Evolutionary conservation across 2,797 vertebrate species (phyloP).

Genomic region (Triplophysa bombifrons): DNA sequence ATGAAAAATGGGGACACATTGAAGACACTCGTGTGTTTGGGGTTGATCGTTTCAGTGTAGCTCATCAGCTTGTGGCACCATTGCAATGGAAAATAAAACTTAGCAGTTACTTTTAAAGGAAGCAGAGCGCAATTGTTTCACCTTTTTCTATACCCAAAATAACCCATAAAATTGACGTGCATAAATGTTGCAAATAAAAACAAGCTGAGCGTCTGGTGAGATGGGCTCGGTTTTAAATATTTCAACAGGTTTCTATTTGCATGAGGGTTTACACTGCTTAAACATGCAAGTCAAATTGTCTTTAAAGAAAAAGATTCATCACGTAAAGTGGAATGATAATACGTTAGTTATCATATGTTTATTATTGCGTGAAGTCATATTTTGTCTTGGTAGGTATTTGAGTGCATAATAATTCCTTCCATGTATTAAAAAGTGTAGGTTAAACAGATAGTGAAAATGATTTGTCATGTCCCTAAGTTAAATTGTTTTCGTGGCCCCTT

Average conservation of each 20-base stretch:
- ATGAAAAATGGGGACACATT: conserved; percentile 17
- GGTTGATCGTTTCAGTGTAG: not conserved
- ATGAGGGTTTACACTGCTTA: not conserved
- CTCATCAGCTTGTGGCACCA: conserved; percentile 8
- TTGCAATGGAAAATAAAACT: not conserved
- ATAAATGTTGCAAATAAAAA: not conserved
- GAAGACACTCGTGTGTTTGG: not conserved
- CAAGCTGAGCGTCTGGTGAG: not conserved
- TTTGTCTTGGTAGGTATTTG: too few relatives aligned
- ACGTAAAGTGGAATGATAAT: too few relatives aligned
- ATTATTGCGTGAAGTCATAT: too few relatives aligned
- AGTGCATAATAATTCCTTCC: too few relatives aligned
- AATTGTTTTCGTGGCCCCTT: too few relatives aligned
- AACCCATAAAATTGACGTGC: not conserved
- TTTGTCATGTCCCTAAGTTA: too few relatives aligned
- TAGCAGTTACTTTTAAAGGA: not conserved
- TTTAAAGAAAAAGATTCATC: not conserved
- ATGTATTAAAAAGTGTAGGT: too few relatives aligned
- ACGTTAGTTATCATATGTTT: too few relatives aligned
- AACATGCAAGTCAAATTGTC: not conserved
- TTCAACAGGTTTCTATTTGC: not conserved
- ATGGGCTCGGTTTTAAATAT: not conserved
- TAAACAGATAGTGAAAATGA: too few relatives aligned
- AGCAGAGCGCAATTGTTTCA: not conserved
- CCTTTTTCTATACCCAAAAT: not conserved